These are phyloP conservation scores for Chaetophractus vellerosus DNA, from an alignment of 2,797 vertebrate genomes.

Conservation along the genomic window DNA sequence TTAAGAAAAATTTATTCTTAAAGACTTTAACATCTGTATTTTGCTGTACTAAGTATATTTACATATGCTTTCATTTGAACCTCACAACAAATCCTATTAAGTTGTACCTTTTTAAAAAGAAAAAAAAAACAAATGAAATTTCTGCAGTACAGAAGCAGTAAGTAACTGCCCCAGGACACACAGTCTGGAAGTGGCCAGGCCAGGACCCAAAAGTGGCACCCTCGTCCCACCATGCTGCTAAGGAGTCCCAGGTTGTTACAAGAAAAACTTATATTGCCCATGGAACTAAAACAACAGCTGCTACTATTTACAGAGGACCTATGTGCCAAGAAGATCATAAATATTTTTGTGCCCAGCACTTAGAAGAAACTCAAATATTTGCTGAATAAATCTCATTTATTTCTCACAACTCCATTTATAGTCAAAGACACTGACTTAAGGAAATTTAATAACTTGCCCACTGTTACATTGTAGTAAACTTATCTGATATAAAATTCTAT, in stretches of 20 bases:
- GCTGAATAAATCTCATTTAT: background rate
- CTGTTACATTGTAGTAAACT: background rate
- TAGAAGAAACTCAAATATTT: background rate
- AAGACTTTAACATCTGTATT: background rate
- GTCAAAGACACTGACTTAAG: background rate
- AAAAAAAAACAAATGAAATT: background rate
- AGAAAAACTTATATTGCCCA: background rate
- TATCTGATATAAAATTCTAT: background rate
- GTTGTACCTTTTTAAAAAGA: background rate
- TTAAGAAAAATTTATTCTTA: background rate
- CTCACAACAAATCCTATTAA: background rate
- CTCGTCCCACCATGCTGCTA: background rate
- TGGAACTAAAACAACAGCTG: background rate
- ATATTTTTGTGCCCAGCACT: background rate
- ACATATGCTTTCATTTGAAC: background rate
- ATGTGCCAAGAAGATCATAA: background rate
- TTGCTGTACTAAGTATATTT: background rate
- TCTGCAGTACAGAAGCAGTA: background rate
- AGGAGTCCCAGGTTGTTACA: background rate
- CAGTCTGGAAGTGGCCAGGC: background rate
- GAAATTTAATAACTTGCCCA: background rate
- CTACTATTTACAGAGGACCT: background rate
- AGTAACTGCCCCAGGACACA: background rate
- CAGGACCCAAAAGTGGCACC: background rate
- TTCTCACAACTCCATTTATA: background rate